These are phyloP conservation scores for Rhinoraja longicauda DNA, from an alignment of 2,797 vertebrate genomes.

Conservation along the genomic window DNA sequence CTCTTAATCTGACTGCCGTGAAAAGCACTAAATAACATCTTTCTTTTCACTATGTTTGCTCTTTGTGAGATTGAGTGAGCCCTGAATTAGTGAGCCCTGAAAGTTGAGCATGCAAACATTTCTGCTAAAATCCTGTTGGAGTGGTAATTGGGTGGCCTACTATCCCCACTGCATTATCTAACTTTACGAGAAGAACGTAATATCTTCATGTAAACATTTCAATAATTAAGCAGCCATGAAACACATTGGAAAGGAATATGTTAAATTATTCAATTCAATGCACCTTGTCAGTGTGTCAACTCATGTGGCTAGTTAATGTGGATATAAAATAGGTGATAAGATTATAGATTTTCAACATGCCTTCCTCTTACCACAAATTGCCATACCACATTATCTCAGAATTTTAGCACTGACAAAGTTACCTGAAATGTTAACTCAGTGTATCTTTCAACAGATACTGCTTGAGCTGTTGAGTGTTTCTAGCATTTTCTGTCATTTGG, in stretches of 20 bases:
- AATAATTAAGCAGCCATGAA: background rate
- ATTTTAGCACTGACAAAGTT: background rate
- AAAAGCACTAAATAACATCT: background rate
- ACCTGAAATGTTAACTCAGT: too few species aligned
- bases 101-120: background rate
- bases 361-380: background rate
- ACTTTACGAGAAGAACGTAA: background rate
- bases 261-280: background rate
- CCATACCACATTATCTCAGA: background rate
- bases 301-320: background rate
- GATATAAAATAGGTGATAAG: background rate
- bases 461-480: too few species aligned
- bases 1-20: background rate
- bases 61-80: background rate
- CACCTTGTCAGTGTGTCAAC: background rate
- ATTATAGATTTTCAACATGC: background rate
- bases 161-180: background rate
- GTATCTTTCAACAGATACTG: too few species aligned
- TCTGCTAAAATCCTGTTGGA: background rate
- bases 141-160: background rate
- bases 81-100: background rate
- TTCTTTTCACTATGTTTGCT: background rate
- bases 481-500: too few species aligned
- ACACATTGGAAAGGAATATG: background rate
- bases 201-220: background rate